Evolutionary conservation across 2,888 invertebrate species (phyloP), one percentile per base, ranked within the genome.

Genomic region (Chalcis sispes): DNA sequence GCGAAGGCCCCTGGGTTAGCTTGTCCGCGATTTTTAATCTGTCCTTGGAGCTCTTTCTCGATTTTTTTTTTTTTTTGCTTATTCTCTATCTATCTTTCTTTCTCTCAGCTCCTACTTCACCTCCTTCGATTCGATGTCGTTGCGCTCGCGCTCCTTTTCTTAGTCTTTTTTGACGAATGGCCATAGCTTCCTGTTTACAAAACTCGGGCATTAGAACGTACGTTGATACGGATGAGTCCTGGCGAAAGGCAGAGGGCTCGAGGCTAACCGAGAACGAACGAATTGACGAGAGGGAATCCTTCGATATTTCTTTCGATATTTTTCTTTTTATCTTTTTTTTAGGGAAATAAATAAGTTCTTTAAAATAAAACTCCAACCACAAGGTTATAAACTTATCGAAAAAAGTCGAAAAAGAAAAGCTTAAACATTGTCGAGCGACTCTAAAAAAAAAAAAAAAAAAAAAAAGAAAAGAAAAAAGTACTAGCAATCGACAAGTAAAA

Each of bases 1-100:
- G 56, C 27, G 48, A 58, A 32, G 54, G 59, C 18, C 48, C 42
- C 32, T n/a, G 20, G 46, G 52, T 3, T 20, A n/a, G n/a, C n/a
- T n/a, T n/a, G n/a, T 71, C 58, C 77, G 72, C 77, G 67, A 74
- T 71, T 74, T 74, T 74, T 74, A 74, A 74, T 77, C 77, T 71
- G 7, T 66, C 67, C 77, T 70, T 77, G 70, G 52, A 36, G n/a
- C n/a, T n/a, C n/a, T n/a, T n/a, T n/a, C n/a, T n/a, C n/a, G n/a
- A n/a, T n/a, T n/a, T n/a, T n/a, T n/a, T n/a, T n/a, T n/a, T n/a
- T n/a, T n/a, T n/a, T n/a, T n/a, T n/a, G n/a, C n/a, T n/a, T n/a
- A n/a, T n/a, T n/a, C n/a, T n/a, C n/a, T n/a, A n/a, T n/a, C n/a
- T n/a, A n/a, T n/a, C n/a, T n/a, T n/a, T n/a, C n/a, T 36, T 46